Evolutionary conservation across 1,140 invertebrate genomes (phyloP).

Genomic region (Zaprionus vittiger): DNA sequence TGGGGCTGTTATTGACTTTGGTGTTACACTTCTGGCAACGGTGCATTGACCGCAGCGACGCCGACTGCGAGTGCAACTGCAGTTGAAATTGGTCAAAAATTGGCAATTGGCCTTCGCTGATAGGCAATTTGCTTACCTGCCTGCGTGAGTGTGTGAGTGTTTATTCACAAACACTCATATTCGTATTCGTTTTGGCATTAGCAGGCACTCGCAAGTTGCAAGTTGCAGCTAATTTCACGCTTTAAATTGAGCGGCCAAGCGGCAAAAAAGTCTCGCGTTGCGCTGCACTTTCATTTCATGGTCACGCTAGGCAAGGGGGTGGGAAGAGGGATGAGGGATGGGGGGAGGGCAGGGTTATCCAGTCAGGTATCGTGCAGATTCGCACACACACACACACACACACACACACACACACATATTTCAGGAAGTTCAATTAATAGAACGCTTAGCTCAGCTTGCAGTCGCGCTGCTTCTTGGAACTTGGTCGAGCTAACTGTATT

Average conservation of each 20-base stretch:
- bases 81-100: conserved; percentile 45
- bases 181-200: not conserved
- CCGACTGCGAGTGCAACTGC: not conserved
- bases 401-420: conserved; percentile 4
- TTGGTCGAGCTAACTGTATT: conserved; percentile 67
- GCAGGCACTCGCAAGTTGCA: not conserved
- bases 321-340: not conserved
- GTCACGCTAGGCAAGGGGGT: conserved; percentile 17
- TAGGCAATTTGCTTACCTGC: conserved; percentile 32
- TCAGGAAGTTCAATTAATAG: conserved; percentile 78
- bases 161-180: conserved; percentile 3
- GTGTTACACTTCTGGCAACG: conserved; percentile 55
- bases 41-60: conserved; percentile 67
- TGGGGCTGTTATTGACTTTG: conserved; percentile 65
- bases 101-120: conserved; percentile 26
- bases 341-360: not conserved
- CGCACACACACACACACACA: too few species aligned
- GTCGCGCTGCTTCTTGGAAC: conserved; percentile 68
- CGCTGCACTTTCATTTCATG: conserved; percentile 53
- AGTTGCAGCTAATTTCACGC: conserved; percentile 72
- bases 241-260: conserved; percentile 78
- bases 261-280: conserved; percentile 54
- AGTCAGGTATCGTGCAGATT: conserved; percentile 37
- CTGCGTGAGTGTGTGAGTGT: not conserved
- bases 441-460: conserved; percentile 65